Evolutionary conservation across 2,113 vertebrate genomes (phyloP).

Genomic region (Craseonycteris thonglongyai): DNA sequence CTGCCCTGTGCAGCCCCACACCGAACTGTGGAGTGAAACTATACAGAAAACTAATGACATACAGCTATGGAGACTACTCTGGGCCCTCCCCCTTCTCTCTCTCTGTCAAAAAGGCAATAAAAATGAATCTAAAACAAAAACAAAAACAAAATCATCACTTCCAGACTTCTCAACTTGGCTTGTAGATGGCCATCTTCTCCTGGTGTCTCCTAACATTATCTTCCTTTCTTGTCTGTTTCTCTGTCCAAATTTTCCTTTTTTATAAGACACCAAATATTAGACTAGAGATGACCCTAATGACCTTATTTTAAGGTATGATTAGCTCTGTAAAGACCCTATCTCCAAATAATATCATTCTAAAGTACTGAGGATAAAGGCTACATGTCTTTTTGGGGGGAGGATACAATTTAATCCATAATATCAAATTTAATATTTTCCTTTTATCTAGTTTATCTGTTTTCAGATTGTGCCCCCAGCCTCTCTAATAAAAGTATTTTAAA

Average conservation of each 20-base stretch:
- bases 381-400: neutral
- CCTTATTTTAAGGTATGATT: neutral
- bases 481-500: neutral
- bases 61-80: too few relatives aligned
- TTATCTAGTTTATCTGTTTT: neutral
- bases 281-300: rapidly evolving
- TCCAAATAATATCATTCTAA: neutral
- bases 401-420: neutral
- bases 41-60: too few relatives aligned
- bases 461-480: neutral
- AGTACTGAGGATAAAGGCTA: neutral
- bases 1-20: too few relatives aligned
- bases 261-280: neutral
- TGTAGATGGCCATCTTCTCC: neutral
- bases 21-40: too few relatives aligned
- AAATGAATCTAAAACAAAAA: too few relatives aligned
- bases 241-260: neutral
- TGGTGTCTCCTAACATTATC: neutral
- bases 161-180: neutral
- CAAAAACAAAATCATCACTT: too few relatives aligned
- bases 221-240: neutral
- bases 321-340: neutral
- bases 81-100: too few relatives aligned
- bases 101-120: too few relatives aligned
- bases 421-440: neutral